phyloP scores from a whole-genome alignment of 1,140 invertebrate species.

The Euwallacea fornicatus region DNA sequence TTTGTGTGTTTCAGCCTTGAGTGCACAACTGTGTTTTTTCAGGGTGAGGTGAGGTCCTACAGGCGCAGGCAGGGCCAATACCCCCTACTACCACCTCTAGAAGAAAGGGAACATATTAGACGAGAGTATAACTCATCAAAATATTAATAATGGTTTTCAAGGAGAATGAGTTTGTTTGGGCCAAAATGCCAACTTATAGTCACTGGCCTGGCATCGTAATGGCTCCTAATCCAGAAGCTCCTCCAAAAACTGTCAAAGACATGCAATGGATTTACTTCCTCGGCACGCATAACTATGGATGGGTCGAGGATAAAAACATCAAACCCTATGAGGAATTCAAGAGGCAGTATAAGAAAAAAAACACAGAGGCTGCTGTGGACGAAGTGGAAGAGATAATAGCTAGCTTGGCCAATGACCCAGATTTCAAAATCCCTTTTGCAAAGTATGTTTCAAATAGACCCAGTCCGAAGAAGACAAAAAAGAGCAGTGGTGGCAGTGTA shows the following conservation, averaged over 20 bases:
- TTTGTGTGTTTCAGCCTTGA: neutral
- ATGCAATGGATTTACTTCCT: constrained; percentile 91
- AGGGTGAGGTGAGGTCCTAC: constrained; percentile 39
- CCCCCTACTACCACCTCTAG: constrained; percentile 57
- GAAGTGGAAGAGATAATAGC: constrained; percentile 82
- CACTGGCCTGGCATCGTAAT: constrained; percentile 92
- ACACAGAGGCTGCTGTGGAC: constrained; percentile 77
- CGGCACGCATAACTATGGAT: constrained; percentile 90
- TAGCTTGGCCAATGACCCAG: constrained; percentile 23
- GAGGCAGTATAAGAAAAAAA: constrained; percentile 75
- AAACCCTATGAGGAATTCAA: constrained; percentile 83
- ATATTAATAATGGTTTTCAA: constrained; percentile 14
- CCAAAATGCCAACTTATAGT: constrained; percentile 62
- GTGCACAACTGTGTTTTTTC: constrained; percentile 1
- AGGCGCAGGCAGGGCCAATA: constrained; percentile 55
- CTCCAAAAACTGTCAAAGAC: constrained; percentile 61
- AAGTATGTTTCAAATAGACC: constrained; percentile 16
- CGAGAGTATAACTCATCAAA: constrained; percentile 50
- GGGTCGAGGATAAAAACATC: constrained; percentile 85
- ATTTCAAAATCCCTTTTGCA: constrained; percentile 25
- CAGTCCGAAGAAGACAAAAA: constrained; percentile 18
- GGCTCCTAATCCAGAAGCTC: constrained; percentile 61
- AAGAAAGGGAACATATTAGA: constrained; percentile 58
- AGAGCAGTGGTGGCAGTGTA: neutral
- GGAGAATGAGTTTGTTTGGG: constrained; percentile 39